A percentile compares a stretch with the other conserved stretches of the same genome.
phyloP scores from a whole-genome alignment of 2,797 vertebrate genomes.

The Atherinosoma microstoma region DNA sequence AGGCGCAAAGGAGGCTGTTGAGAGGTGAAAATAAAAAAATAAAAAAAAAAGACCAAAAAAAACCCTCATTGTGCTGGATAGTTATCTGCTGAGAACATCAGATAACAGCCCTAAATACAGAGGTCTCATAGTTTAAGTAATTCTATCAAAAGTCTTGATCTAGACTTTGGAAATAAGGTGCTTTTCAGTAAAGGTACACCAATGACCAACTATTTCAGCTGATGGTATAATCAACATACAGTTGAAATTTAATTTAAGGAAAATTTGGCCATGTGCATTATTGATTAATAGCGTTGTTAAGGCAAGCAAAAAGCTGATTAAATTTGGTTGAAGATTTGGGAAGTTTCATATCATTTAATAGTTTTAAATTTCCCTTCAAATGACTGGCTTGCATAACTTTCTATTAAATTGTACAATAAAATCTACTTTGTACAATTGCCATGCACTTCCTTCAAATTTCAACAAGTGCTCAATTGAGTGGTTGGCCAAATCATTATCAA shows the following conservation, averaged over 20 bases:
- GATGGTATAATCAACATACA: constrained; percentile 17
- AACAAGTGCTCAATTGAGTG: neutral
- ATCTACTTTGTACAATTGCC: constrained; percentile 1
- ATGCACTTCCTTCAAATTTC: neutral
- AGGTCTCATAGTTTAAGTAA: neutral
- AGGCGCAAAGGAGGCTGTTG: neutral
- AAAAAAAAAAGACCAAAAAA: neutral
- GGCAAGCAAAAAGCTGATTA: neutral
- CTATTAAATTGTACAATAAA: neutral
- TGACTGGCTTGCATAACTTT: neutral
- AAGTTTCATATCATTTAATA: constrained; percentile 12
- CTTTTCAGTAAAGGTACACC: constrained; percentile 7
- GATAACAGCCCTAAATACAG: constrained; percentile 22
- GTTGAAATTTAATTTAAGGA: neutral
- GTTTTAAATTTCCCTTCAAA: neutral
- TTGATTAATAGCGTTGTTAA: constrained; percentile 6
- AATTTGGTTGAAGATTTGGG: neutral
- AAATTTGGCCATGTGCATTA: neutral
- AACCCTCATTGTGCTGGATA: constrained; percentile 1
- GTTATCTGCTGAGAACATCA: constrained; percentile 14
- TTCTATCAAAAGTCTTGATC: neutral
- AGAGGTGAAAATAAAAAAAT: too few relatives aligned
- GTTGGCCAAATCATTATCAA: constrained; percentile 1
- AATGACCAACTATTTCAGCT: constrained; percentile 5
- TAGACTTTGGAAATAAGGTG: constrained; percentile 27